Evolutionary conservation across 2,113 vertebrate genomes (phyloP), one percentile per base, ranked within the genome.

Genomic region (Hepsetus odoe): DNA sequence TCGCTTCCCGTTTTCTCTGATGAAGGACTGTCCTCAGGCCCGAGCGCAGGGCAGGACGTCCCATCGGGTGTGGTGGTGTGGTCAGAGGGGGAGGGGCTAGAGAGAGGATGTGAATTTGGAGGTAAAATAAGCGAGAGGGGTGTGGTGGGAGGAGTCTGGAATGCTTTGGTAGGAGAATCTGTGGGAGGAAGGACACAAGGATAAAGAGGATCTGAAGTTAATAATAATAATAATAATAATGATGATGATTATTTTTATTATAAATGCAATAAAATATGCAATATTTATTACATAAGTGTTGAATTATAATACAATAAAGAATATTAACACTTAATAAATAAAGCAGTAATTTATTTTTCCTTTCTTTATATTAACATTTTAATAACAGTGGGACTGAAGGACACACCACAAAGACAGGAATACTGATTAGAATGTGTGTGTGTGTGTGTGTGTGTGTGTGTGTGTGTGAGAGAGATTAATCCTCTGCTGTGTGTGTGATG

Each of bases 121-220:
- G 80, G 38, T 51, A 38, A 80, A 51, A 0, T 81, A 61, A 59
- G 78, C 58, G 58, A 26, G 64, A 68, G 24, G 0, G 89, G 91
- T 5, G 91, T 89, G 7, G 85, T 42, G 51, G 90, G 90, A 28
- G 90, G 87, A 28, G 89, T 89, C 80, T 92, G 88, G 85, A 87
- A 91, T n/a, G 67, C 74, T 12, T 94, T 90, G 28, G 75, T 58
- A 49, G 84, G 82, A 49, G 81, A 5, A 5, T 81, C 93, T 92
- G 22, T 35, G 22, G 32, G 70, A 59, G 77, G 22, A 33, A 22
- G 24, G 33, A 20, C 38, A 49, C 7, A n/a, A 13, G 33, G 40
- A 59, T 26, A 2, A 1, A 49, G 35, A 42, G 20, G 5, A 49
- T 32, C 44, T 16, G 18, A 24, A 75, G n/a, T n/a, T n/a, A n/a